These are phyloP conservation scores for Glyphotaelius pellucidus DNA, from an alignment of 2,888 invertebrate species.

Conservation along the genomic window DNA sequence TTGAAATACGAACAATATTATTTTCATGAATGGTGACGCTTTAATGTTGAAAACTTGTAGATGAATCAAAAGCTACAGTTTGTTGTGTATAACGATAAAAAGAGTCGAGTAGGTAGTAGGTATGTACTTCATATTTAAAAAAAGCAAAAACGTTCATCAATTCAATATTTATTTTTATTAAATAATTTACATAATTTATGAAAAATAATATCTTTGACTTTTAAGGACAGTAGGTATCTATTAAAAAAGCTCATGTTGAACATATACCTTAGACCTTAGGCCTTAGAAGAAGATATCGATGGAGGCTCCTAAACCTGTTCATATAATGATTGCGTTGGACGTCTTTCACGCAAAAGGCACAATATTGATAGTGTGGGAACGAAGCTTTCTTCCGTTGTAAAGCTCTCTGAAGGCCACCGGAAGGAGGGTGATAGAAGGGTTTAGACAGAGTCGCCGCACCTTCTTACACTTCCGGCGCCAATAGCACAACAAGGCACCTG, in stretches of 20 bases:
- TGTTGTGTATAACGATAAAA: neutral
- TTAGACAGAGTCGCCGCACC: conserved; percentile 51
- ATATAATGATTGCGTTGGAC: neutral
- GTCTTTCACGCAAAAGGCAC: neutral
- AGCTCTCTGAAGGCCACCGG: conserved; percentile 61
- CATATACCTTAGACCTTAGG: neutral
- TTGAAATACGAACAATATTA: neutral
- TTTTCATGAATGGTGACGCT: neutral
- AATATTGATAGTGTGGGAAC: neutral
- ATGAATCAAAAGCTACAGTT: neutral
- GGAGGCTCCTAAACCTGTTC: neutral
- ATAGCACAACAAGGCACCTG: conserved; percentile 69
- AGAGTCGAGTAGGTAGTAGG: neutral
- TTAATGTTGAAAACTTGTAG: neutral
- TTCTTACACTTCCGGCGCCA: conserved; percentile 56
- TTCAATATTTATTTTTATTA: neutral
- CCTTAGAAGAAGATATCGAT: neutral
- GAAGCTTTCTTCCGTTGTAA: conserved; percentile 8
- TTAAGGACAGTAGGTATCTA: neutral
- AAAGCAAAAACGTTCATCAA: neutral
- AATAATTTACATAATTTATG: neutral
- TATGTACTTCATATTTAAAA: neutral
- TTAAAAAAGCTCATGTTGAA: neutral
- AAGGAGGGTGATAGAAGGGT: conserved; percentile 60
- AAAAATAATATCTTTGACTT: neutral